A percentile compares a stretch with the other conserved stretches of the same genome.
These are phyloP conservation scores for Accipiter minullus DNA, from an alignment of 2,797 vertebrate species.

Conservation along the genomic window DNA sequence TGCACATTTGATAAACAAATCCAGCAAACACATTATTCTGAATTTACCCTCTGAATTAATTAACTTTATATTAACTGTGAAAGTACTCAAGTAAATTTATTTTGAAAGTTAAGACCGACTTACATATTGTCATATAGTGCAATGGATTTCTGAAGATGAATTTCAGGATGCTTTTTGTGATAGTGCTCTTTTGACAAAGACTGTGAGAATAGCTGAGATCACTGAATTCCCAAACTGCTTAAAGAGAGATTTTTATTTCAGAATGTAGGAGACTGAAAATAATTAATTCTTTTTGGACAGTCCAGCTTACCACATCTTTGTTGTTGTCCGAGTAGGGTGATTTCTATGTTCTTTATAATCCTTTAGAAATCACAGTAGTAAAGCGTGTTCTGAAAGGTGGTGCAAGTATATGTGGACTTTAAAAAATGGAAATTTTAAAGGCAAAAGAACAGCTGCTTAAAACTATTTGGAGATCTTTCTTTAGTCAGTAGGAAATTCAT, in stretches of 20 bases:
- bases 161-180: not conserved
- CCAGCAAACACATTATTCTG: not conserved
- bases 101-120: not conserved
- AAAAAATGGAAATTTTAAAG: not conserved
- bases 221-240: not conserved
- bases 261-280: not conserved
- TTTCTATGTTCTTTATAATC: not conserved
- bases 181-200: not conserved
- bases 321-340: not conserved
- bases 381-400: not conserved
- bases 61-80: not conserved
- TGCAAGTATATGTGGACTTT: not conserved
- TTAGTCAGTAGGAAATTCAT: not conserved
- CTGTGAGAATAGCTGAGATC: not conserved
- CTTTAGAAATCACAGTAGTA: not conserved
- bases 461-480: not conserved
- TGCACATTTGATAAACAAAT: not conserved
- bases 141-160: not conserved
- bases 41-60: not conserved
- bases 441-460: not conserved
- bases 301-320: not conserved
- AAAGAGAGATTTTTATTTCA: not conserved
- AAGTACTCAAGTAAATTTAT: not conserved
- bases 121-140: not conserved
- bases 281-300: not conserved